Evolutionary conservation across 2,113 vertebrate genomes (phyloP), one percentile per base, ranked within the genome.

Genomic region (Pogonocichla stellata): DNA sequence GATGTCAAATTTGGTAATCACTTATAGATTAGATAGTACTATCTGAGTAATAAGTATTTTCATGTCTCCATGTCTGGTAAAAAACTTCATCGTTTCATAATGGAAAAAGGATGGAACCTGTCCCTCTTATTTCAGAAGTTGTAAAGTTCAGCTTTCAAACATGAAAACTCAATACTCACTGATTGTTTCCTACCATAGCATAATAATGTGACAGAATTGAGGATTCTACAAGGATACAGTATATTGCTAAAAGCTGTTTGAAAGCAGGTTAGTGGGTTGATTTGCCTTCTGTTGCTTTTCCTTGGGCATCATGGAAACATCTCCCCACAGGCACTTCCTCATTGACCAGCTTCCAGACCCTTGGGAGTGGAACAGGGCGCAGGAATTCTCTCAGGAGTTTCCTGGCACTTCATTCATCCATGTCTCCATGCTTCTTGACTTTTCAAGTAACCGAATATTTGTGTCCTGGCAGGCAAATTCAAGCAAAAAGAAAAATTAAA

Each of bases 171-270:
- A n/a, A 2, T 31, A 26, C 10, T 80, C 12, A 45, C 6, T n/a
- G 43, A 61, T 47, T 31, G 31, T 73, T 73, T 92, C 43, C 38
- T 19, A 29, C 8, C 47, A 28, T 15, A 54, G 3, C 7, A 24
- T 17, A 47, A 38, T 11, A 9, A 9, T 28, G 53, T 19, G 23
- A 24, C 11, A 34, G 17, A 42, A 66, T n/a, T 69, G 43, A 50
- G 10, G 5, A 11, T 45, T 12, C 14, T 29, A 19, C 6, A 13
- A 4, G 29, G 17, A 47, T 29, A 5, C 1, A 18, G 3, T 16
- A 3, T 18, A 8, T 57, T 53, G 69, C n/a, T 61, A 29, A 74
- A 70, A 38, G 23, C 61, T 57, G 56, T 13, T n/a, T 64, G 26
- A n/a, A 36, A 50, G 4, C 16, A 42, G 10, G 3, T 19, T 45